These are phyloP conservation scores for Listronotus bonariensis DNA, from an alignment of 1,140 invertebrate species.

Conservation along the genomic window DNA sequence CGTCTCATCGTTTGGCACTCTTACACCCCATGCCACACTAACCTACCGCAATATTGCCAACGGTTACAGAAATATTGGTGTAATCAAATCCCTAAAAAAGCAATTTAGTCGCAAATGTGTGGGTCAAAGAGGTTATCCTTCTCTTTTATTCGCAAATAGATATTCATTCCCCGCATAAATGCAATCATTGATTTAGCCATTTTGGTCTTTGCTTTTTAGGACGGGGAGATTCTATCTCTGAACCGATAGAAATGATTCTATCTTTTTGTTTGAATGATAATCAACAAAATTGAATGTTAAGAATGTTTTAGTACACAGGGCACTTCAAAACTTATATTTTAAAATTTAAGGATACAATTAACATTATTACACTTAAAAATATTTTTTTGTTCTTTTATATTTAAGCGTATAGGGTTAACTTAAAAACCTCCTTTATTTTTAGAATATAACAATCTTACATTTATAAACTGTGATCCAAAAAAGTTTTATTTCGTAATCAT, in stretches of 20 bases:
- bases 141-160: slow-evolving; percentile 27
- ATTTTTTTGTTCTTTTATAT: too few species aligned
- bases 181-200: slow-evolving; percentile 29
- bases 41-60: slow-evolving; percentile 14
- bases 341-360: too few species aligned
- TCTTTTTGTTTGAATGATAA: background rate
- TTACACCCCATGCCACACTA: background rate
- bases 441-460: too few species aligned
- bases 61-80: slow-evolving; percentile 19
- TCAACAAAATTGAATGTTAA: background rate
- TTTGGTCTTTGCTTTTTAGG: slow-evolving; percentile 26
- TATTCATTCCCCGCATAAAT: slow-evolving; percentile 28
- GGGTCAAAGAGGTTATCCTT: slow-evolving; percentile 28
- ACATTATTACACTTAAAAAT: too few species aligned
- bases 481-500: too few species aligned
- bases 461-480: too few species aligned
- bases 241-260: background rate
- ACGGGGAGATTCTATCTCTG: slow-evolving; percentile 18
- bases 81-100: slow-evolving; percentile 25
- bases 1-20: background rate
- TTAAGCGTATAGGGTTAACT: too few species aligned
- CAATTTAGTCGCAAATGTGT: slow-evolving; percentile 25
- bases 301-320: too few species aligned
- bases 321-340: too few species aligned
- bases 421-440: too few species aligned